Percentiles rank a stretch among this genome's conserved stretches.
Conservation (phyloP, 2,888 invertebrate genomes). For the Idaea aversata region DNA sequence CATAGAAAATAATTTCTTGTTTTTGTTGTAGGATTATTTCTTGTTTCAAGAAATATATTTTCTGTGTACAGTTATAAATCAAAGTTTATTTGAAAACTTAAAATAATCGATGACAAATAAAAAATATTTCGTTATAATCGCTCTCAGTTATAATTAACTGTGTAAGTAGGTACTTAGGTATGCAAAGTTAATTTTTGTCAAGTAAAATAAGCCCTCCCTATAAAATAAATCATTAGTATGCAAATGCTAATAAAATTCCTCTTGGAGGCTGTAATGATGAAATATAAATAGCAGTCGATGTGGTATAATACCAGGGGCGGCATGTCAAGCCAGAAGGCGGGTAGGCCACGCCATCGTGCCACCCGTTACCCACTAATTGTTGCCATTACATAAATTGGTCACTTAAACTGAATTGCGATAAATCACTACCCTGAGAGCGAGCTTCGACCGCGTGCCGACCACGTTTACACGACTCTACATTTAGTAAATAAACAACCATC, state of each 20-base stretch:
- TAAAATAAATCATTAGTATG: background rate
- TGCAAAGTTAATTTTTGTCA: too few species aligned
- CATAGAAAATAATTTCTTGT: too few species aligned
- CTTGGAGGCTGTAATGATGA: conserved; percentile 1
- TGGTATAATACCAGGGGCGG: conserved; percentile 27
- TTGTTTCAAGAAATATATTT: too few species aligned
- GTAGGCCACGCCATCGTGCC: background rate
- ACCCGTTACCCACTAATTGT: conserved; percentile 50
- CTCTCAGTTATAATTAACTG: too few species aligned
- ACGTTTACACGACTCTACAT: conserved; percentile 40
- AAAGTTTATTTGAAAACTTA: too few species aligned
- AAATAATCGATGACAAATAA: too few species aligned
- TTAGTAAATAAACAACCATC: conserved; percentile 36
- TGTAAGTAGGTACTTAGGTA: too few species aligned
- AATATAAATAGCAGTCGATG: conserved; percentile 28
- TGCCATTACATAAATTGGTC: conserved; percentile 64
- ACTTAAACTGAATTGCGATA: conserved; percentile 58
- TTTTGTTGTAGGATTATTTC: too few species aligned
- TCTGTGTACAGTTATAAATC: too few species aligned
- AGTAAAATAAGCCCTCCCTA: too few species aligned
- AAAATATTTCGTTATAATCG: too few species aligned
- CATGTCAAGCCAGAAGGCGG: conserved; percentile 20
- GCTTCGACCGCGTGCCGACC: conserved; percentile 36
- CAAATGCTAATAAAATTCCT: conserved; percentile 2
- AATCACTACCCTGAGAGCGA: conserved; percentile 47